Base-by-base conservation (phyloP, 2,888 invertebrate species). In the Dexiosoma caninum region DNA sequence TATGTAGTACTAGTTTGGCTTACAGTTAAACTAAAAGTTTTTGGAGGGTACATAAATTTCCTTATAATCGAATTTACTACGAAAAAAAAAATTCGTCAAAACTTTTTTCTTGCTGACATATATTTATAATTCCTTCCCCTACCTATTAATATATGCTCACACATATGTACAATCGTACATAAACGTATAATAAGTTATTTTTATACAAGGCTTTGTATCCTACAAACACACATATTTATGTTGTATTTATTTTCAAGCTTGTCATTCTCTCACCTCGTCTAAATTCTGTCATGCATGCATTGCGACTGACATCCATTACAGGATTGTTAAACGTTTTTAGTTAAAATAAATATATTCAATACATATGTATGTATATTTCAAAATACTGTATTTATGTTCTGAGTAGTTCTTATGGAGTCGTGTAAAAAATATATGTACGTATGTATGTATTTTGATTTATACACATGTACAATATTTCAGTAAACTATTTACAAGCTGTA, bases 401-500 rank as follows among this genome's bases (percentile, higher is more conserved):
- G n/a, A n/a, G 32, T 53, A 40, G 27, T 60, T 71, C 19, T 46
- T 46, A 37, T 59, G 37, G 32, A 49, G 42, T 32, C 71, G 51
- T 53, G 51, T 32, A 2, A 42, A 30, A 27, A 30, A 12, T 37
- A 10, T 1, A 23, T 6, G n/a, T 59, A 6, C 0, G 23, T 37
- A 8, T 49, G 35, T 49, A 35, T 30, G 32, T 42, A 32, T 37
- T 70, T 70, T n/a, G n/a, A n/a, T n/a, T n/a, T n/a, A n/a, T n/a
- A n/a, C n/a, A n/a, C n/a, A n/a, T n/a, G n/a, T n/a, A n/a, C n/a
- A n/a, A n/a, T n/a, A n/a, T n/a, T n/a, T n/a, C 37, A 49, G 32
- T 19, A 55, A 27, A 49, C 32, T 64, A 70, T 77, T 77, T 77
- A 77, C 77, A 64, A 77, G 53, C 70, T 77, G 70, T 77, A 62